A percentile compares a stretch with the other conserved stretches of the same genome.
phyloP scores from a whole-genome alignment of 2,113 vertebrate species.

The Cinclus mexicanus region DNA sequence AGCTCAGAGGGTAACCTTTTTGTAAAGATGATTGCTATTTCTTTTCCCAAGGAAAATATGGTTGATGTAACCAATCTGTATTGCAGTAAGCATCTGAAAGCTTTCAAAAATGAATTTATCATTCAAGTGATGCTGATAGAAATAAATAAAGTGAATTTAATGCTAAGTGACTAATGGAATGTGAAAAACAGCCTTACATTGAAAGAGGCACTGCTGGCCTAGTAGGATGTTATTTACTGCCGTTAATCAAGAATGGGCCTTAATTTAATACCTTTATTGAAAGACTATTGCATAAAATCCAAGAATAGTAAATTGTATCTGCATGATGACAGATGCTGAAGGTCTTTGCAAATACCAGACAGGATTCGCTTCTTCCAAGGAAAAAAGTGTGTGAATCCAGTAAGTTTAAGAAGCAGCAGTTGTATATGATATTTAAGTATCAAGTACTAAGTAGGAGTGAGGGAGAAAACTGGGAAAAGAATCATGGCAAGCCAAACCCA shows the following conservation, averaged over 20 bases:
- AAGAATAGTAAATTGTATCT: not conserved
- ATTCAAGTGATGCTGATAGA: not conserved
- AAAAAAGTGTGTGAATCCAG: not conserved
- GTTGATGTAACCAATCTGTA: not conserved
- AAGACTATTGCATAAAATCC: not conserved
- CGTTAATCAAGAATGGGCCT: not conserved
- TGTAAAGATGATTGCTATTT: not conserved
- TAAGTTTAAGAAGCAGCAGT: not conserved
- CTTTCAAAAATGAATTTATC: not conserved
- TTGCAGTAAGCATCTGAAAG: conserved; percentile 7
- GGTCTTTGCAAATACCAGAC: not conserved
- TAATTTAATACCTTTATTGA: not conserved
- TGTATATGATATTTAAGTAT: not conserved
- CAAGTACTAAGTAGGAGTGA: not conserved
- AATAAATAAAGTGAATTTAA: conserved; percentile 7
- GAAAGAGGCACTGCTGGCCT: not conserved
- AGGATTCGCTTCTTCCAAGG: not conserved
- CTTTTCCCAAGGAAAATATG: not conserved
- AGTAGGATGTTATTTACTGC: not conserved
- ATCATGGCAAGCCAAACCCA: not conserved
- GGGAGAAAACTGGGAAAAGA: not conserved
- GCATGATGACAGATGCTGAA: not conserved
- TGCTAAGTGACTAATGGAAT: not conserved
- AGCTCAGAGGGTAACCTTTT: not conserved
- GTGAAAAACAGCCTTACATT: not conserved